These are phyloP conservation scores for Habroteleia sp. DNA, from an alignment of 2,888 invertebrate genomes.

Conservation along the genomic window DNA sequence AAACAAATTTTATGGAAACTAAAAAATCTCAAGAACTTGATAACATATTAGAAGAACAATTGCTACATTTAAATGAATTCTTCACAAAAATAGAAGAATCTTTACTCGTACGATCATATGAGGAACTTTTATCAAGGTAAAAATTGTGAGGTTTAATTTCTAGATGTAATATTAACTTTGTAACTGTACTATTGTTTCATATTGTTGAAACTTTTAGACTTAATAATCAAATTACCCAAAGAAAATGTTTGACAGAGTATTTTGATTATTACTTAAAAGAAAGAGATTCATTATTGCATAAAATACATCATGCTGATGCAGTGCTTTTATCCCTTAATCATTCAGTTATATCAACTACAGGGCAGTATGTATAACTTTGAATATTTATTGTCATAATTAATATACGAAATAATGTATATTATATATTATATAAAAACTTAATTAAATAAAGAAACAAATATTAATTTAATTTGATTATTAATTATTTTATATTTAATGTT, in stretches of 20 bases:
- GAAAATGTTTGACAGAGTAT: constrained; percentile 81
- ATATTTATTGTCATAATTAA: too few species aligned
- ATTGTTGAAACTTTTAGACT: too few species aligned
- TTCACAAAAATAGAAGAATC: constrained; percentile 79
- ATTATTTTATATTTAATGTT: too few species aligned
- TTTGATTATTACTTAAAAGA: constrained; percentile 81
- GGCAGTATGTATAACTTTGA: constrained; percentile 68
- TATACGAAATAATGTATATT: too few species aligned
- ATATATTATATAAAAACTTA: too few species aligned
- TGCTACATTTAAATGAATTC: constrained; percentile 78
- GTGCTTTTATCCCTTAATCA: constrained; percentile 83
- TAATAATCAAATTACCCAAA: constrained; percentile 82
- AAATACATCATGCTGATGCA: constrained; percentile 82
- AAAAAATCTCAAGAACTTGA: constrained; percentile 66
- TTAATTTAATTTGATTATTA: not conserved
- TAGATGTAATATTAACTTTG: too few species aligned
- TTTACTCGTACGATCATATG: constrained; percentile 79
- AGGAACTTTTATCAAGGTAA: constrained; percentile 81
- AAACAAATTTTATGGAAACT: constrained; percentile 56
- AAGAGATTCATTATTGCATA: constrained; percentile 82
- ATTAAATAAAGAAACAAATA: not conserved
- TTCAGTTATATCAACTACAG: constrained; percentile 72
- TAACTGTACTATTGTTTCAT: too few species aligned
- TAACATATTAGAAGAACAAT: constrained; percentile 74
- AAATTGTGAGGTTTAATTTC: too few species aligned